Percentiles rank a stretch among this genome's conserved stretches.
phyloP scores from a whole-genome alignment of 2,113 vertebrate genomes.

The Gymnorhina tibicen region DNA sequence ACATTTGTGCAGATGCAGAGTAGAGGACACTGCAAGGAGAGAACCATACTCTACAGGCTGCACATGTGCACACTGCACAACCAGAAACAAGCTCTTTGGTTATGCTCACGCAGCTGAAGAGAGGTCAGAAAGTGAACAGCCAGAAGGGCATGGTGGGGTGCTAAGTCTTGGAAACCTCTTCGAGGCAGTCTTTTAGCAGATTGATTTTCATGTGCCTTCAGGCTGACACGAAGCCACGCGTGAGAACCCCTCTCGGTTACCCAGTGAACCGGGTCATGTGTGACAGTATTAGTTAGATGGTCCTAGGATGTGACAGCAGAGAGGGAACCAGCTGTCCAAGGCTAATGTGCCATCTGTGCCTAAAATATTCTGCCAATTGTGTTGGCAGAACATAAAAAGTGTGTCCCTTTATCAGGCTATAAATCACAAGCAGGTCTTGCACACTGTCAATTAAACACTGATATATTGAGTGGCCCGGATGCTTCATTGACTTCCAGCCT shows the following conservation, averaged over 20 bases:
- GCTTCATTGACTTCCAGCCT: conserved; percentile 59
- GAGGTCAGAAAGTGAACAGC: conserved; percentile 18
- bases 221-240: conserved; percentile 37
- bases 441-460: conserved; percentile 81
- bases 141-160: conserved; percentile 2
- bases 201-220: conserved; percentile 55
- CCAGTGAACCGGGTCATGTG: conserved; percentile 65
- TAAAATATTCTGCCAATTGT: conserved; percentile 75
- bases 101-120: not conserved
- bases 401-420: conserved; percentile 83
- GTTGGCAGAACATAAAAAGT: conserved; percentile 75
- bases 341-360: conserved; percentile 82
- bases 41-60: not conserved
- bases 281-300: conserved; percentile 71
- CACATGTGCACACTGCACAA: not conserved
- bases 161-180: conserved; percentile 17
- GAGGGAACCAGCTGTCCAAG: conserved; percentile 80
- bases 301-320: conserved; percentile 69
- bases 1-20: not conserved
- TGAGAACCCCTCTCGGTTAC: conserved; percentile 51
- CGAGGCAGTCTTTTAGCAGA: conserved; percentile 48
- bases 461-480: conserved; percentile 67
- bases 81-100: not conserved
- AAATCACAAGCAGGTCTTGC: conserved; percentile 84
- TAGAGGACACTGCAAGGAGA: not conserved